A percentile compares a stretch with the other conserved stretches of the same genome.
Conservation (phyloP, 2,797 vertebrate species). For the Arrhamphus sclerolepis region DNA sequence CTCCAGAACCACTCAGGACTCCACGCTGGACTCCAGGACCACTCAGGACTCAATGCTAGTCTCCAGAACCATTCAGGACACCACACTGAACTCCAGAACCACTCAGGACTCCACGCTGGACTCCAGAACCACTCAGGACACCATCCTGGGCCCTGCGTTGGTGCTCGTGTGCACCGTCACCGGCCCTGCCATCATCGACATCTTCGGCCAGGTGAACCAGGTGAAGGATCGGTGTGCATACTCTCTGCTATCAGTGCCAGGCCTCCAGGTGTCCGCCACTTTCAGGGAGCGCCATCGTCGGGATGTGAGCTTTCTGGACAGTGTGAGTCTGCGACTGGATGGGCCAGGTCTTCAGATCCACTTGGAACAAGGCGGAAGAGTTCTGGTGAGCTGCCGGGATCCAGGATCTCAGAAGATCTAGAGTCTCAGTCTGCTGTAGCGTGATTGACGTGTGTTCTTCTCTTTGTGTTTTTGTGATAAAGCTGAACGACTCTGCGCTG, state of each 20-base stretch:
- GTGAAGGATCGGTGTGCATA: constrained; percentile 7
- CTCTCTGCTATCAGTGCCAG: constrained; percentile 5
- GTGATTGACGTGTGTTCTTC: background rate
- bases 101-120: too few species aligned
- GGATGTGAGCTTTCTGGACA: constrained; percentile 22
- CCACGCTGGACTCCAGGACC: too few species aligned
- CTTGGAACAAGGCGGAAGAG: constrained; percentile 16
- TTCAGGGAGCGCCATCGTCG: constrained; percentile 16
- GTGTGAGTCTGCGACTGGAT: background rate
- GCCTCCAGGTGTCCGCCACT: background rate
- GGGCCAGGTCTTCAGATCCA: background rate
- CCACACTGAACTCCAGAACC: too few species aligned
- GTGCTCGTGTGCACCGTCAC: constrained; percentile 19
- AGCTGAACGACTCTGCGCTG: background rate
- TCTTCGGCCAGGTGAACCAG: background rate
- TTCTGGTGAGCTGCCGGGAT: constrained; percentile 9
- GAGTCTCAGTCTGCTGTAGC: background rate
- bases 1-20: too few species aligned
- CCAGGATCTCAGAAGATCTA: background rate
- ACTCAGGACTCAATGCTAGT: too few species aligned
- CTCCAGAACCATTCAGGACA: too few species aligned
- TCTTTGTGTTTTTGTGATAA: background rate
- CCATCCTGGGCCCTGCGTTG: background rate
- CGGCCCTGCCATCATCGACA: constrained; percentile 13
- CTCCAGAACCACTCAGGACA: too few species aligned